Evolutionary conservation across 1,140 invertebrate genomes (phyloP), one percentile per base, ranked within the genome.

Genomic region (Drosophila sucinea): DNA sequence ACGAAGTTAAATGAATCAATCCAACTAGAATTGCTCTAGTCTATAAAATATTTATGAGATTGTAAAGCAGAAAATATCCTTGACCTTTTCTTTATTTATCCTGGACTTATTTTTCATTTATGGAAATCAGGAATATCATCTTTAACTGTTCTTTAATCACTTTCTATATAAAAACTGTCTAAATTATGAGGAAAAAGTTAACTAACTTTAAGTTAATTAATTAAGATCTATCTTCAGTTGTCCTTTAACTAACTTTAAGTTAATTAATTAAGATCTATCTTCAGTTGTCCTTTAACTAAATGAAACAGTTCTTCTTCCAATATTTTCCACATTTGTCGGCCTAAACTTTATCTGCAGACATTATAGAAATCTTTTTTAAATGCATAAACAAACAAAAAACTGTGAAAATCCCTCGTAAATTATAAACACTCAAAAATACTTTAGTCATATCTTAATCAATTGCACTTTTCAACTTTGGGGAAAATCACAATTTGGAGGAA

Each of bases 401-500:
- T 47, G 17, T 47, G 44, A 47, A 47, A 47, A 47, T 25, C 44
- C 41, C 41, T 2, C 44, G 23, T 25, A 47, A 47, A 47, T 47
- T 47, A 47, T 25, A n/a, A 47, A 47, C 44, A 47, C 44, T 47
- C 23, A 0, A 25, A 2, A 47, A 47, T 25, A 8, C 1, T 6
- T 2, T 25, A 25, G 44, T 25, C 17, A 23, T 47, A 47, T 47
- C 44, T 47, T 25, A 6, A 47, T 47, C 44, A 25, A 25, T 2
- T 47, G 44, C 44, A 47, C 44, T 25, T 47, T 47, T 23, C 44
- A 23, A 47, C 23, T 47, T 23, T 47, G 1, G 44, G 44, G 44
- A 47, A 47, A 47, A 8, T 47, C 44, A 47, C 44, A 47, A 47
- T 47, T 47, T 23, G 2, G 17, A 7, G 17, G 44, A 47, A 47